Conservation (phyloP, 2,797 vertebrate genomes). For the Vespertilio murinus region DNA sequence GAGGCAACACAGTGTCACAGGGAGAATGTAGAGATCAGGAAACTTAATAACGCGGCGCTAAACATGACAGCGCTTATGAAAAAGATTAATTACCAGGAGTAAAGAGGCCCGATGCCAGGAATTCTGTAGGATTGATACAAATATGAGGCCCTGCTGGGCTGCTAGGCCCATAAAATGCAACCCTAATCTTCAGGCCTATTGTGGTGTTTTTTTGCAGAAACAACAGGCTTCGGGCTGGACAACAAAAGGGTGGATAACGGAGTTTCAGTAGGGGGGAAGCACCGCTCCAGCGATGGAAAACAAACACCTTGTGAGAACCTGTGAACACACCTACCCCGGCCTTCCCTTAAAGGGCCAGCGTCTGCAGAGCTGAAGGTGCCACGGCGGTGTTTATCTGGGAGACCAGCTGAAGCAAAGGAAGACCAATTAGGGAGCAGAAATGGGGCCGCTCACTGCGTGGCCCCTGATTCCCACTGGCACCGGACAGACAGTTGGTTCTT, state of each 20-base stretch:
- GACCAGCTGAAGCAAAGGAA: neutral
- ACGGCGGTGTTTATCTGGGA: conserved; percentile 69
- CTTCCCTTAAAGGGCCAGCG: conserved; percentile 69
- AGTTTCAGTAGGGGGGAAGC: conserved; percentile 83
- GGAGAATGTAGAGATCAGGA: conserved; percentile 76
- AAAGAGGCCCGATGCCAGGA: conserved; percentile 87
- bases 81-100: conserved; percentile 90
- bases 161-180: conserved; percentile 85
- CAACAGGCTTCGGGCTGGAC: conserved; percentile 84
- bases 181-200: conserved; percentile 86
- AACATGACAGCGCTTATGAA: conserved; percentile 87
- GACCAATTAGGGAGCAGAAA: conserved; percentile 29
- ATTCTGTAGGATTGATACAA: conserved; percentile 88
- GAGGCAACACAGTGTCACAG: conserved; percentile 53
- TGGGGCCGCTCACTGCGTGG: neutral
- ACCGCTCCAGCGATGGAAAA: conserved; percentile 80
- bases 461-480: neutral
- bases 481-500: conserved; percentile 32
- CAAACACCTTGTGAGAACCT: conserved; percentile 80
- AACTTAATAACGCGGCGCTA: conserved; percentile 86
- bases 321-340: conserved; percentile 39
- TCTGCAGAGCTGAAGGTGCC: conserved; percentile 58
- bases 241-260: conserved; percentile 84
- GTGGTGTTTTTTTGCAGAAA: conserved; percentile 84
- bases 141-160: conserved; percentile 85